Evolutionary conservation across 2,888 invertebrate species (phyloP).

Genomic region (Folsomia candida): DNA sequence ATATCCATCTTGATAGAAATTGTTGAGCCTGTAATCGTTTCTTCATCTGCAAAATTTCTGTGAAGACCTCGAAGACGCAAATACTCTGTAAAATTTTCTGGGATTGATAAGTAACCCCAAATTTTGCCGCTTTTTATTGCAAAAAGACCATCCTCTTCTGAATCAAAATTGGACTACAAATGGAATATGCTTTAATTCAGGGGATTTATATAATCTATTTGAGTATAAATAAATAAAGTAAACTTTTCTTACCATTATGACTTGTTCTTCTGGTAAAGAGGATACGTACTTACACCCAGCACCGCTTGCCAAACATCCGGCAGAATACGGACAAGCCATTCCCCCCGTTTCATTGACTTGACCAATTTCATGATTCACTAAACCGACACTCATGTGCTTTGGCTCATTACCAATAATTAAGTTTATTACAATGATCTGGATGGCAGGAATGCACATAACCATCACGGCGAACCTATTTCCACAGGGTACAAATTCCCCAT

Average conservation of each 20-base stretch:
- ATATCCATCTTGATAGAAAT: constrained; percentile 8
- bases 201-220: neutral
- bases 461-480: neutral
- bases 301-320: constrained; percentile 1
- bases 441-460: constrained; percentile 1
- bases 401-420: constrained; percentile 13
- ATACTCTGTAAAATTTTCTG: constrained; percentile 84
- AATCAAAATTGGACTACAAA: neutral
- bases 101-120: constrained; percentile 86
- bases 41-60: constrained; percentile 7
- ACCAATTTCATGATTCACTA: constrained; percentile 1
- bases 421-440: constrained; percentile 4
- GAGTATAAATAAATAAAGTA: neutral
- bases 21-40: neutral
- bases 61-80: constrained; percentile 53
- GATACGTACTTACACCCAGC: constrained; percentile 9
- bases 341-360: neutral
- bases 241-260: neutral
- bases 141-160: constrained; percentile 62
- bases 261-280: neutral
- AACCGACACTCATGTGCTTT: constrained; percentile 8
- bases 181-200: too few species aligned
- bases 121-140: constrained; percentile 75
- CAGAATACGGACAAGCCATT: neutral
- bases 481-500: too few species aligned